These are phyloP conservation scores for Mylabris phalerata DNA, from an alignment of 1,140 invertebrate species.

Conservation along the genomic window DNA sequence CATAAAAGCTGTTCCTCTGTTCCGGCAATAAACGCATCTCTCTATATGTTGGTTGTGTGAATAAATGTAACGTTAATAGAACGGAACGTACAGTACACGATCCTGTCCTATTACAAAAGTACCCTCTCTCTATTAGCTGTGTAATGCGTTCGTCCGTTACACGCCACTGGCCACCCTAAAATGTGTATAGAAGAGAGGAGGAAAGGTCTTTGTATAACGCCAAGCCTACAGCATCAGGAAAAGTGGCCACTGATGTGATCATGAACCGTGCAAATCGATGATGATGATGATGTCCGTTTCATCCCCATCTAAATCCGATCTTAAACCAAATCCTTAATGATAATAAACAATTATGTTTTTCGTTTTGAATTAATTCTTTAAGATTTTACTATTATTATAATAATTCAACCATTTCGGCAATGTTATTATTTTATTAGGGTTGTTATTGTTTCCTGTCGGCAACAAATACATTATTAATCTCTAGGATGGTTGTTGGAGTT, in stretches of 20 bases:
- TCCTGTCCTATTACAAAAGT: background rate
- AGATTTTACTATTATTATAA: background rate
- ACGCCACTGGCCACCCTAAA: conserved; percentile 24
- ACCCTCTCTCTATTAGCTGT: conserved; percentile 6
- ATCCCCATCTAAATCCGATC: conserved; percentile 19
- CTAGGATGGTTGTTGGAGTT: background rate
- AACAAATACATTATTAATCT: background rate
- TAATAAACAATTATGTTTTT: background rate
- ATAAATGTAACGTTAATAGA: conserved; percentile 5
- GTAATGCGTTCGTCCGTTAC: conserved; percentile 16
- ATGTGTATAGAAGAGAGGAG: conserved; percentile 8
- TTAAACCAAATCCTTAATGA: conserved; percentile 8
- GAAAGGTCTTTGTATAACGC: conserved; percentile 31
- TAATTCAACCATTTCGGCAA: background rate
- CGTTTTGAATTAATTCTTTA: background rate
- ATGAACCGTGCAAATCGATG: conserved; percentile 39
- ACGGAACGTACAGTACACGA: conserved; percentile 5
- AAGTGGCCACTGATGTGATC: conserved; percentile 40
- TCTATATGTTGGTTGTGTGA: too few species aligned
- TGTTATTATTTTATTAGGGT: too few species aligned
- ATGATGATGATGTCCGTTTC: conserved; percentile 30
- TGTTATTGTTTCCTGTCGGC: too few species aligned
- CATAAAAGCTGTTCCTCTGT: too few species aligned
- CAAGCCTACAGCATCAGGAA: conserved; percentile 28
- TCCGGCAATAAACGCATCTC: too few species aligned